Evolutionary conservation across 1,140 invertebrate species (phyloP).

Genomic region (Lepidurus packardi): DNA sequence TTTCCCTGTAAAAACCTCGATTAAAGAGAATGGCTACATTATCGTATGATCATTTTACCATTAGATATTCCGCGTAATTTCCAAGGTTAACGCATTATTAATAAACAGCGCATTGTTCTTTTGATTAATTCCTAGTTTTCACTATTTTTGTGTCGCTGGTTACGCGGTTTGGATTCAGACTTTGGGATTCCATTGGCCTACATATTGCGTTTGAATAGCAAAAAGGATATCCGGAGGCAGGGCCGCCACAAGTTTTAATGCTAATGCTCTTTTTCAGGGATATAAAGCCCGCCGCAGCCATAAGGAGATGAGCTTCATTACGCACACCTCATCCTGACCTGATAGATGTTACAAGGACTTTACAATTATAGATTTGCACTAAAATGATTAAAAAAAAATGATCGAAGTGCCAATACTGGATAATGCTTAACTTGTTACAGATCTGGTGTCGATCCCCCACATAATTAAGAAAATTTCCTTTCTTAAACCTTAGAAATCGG

Average conservation of each 20-base stretch:
- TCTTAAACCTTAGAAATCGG: no score
- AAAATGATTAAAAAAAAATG: not conserved
- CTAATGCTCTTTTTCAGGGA: not conserved
- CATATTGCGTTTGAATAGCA: not conserved
- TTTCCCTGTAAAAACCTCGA: not conserved
- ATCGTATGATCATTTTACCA: not conserved
- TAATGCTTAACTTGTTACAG: no score
- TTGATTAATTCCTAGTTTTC: not conserved
- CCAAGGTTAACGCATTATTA: not conserved
- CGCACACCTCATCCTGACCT: not conserved
- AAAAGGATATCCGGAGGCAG: conserved; percentile 21
- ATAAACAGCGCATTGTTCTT: not conserved
- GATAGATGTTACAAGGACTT: not conserved
- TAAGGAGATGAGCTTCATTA: conserved; percentile 6
- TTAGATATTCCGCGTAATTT: not conserved
- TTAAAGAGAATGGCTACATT: not conserved
- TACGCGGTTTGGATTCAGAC: not conserved
- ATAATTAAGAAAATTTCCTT: no score
- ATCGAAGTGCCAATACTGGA: not conserved
- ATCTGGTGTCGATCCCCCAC: no score
- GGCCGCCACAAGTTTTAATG: not conserved
- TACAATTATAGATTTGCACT: not conserved
- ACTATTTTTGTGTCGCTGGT: not conserved
- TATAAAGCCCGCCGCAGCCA: conserved; percentile 2
- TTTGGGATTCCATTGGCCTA: not conserved